Conservation (phyloP, 2,888 invertebrate genomes). For the Dryobotodes eremita region DNA sequence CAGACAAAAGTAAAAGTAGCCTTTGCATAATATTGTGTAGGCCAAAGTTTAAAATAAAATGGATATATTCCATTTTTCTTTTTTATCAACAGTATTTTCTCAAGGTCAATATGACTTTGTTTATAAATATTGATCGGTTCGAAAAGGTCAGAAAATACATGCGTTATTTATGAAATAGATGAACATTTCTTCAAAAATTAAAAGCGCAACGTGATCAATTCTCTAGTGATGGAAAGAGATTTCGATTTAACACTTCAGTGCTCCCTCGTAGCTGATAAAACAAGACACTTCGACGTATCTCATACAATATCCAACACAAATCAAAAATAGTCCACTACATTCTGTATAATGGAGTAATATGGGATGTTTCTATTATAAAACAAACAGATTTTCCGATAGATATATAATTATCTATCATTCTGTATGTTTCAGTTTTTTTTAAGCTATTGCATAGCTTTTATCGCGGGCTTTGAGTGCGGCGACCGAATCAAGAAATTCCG, state of each 20-base stretch:
- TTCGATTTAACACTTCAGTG: constrained; percentile 44
- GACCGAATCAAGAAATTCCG: too few species aligned
- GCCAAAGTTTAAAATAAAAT: neutral
- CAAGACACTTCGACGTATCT: constrained; percentile 27
- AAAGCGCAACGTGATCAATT: constrained; percentile 7
- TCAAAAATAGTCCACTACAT: neutral
- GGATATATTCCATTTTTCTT: neutral
- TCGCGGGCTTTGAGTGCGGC: too few species aligned
- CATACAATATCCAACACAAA: neutral
- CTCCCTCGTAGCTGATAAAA: constrained; percentile 13
- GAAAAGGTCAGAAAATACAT: neutral
- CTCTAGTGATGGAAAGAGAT: constrained; percentile 20
- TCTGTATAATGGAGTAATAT: neutral
- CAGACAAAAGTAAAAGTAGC: neutral
- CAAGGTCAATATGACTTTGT: constrained; percentile 16
- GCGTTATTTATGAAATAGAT: neutral
- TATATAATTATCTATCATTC: too few species aligned
- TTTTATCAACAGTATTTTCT: neutral
- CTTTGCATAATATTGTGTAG: constrained; percentile 1
- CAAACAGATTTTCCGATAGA: too few species aligned
- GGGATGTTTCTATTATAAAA: neutral
- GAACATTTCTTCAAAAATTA: neutral
- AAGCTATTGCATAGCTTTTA: too few species aligned
- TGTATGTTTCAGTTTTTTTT: too few species aligned
- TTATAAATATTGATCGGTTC: constrained; percentile 16